Evolutionary conservation across 2,888 invertebrate species (phyloP), one percentile per base, ranked within the genome.

Genomic region (Chirona hameri): DNA sequence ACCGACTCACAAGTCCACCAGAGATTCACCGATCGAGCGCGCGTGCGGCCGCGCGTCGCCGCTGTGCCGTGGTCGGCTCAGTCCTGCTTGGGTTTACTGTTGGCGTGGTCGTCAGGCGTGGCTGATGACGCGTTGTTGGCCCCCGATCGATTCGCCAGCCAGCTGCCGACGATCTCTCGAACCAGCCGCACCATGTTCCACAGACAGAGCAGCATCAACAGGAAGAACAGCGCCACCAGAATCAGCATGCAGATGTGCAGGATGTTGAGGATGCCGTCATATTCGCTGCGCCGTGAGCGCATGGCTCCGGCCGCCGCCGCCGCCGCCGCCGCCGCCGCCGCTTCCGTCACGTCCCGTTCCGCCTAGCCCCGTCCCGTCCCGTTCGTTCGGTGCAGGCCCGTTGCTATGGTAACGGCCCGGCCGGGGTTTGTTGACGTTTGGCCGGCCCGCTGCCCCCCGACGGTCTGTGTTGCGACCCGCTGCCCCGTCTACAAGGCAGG

Each of bases 231-330:
- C 0, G 39, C 4, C 76, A 76, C 76, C 76, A 76, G 46, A 39
- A 76, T 76, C 76, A 76, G 39, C 76, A 76, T 76, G n/a, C 76
- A 76, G 46, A 76, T 76, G 76, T 76, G 76, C 39, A 76, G 76
- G 76, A 76, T 76, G 76, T 46, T 39, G 76, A 76, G 76, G 46
- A 76, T 39, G 12, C 76, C 76, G 21, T 76, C 76, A 21, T 76
- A 76, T 39, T 24, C 76, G 46, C 18, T 21, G 39, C 24, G 39
- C 39, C 18, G 39, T 24, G 2, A 24, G 24, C 76, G 76, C 76
- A 46, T 72, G 31, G 72, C 39, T 31, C 21, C 21, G 15, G 31
- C 1, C 60, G 24, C 60, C 27, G 15, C 52, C 52, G 52, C 18
- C 18, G 31, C 1, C 60, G 24, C 60, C 27, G 15, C 52, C 52